Evolutionary conservation across 1,140 invertebrate genomes (phyloP), one percentile per base, ranked within the genome.

Genomic region (Musca vetustissima): DNA sequence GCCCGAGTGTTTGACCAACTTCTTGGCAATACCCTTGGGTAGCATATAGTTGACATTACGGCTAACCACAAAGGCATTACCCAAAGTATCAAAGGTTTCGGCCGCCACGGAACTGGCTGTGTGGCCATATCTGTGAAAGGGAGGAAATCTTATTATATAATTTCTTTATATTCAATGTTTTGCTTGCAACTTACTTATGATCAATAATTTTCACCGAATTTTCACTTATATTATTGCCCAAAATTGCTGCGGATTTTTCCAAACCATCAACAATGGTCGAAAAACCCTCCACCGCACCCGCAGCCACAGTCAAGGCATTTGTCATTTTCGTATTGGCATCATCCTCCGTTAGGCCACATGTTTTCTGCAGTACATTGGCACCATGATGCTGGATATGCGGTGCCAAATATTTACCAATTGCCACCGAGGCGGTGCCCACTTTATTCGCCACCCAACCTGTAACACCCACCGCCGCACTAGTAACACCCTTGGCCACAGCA

Each of bases 131-230:
- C 89, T 88, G 72, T 65, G 78, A 81, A 70, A 71, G 36, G 53
- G 68, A 43, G n/a, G 61, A 24, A 25, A 22, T 36, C 19, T 61
- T 65, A 52, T n/a, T n/a, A n/a, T n/a, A n/a, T n/a, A n/a, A n/a
- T n/a, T n/a, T n/a, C n/a, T n/a, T n/a, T n/a, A n/a, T n/a, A n/a
- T 13, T 13, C 21, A 17, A 17, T 13, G 8, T 36, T 68, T 61
- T 43, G 14, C 15, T 47, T 47, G 25, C 52, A 69, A 69, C 64
- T 83, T 85, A 89, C 89, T 88, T 91, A 77, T 92, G 88, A 72
- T 88, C 79, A 52, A 92, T 88, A 53, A 91, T 85, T 71, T 87
- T 85, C 1, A 92, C 90, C 4, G 90, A 92, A 76, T 92, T 91
- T 68, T 89, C 81, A 21, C 89, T 87, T 11, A 92, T 73, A 76